These are phyloP conservation scores for Peromyscus attwateri DNA, from an alignment of 2,797 vertebrate species.

Conservation along the genomic window DNA sequence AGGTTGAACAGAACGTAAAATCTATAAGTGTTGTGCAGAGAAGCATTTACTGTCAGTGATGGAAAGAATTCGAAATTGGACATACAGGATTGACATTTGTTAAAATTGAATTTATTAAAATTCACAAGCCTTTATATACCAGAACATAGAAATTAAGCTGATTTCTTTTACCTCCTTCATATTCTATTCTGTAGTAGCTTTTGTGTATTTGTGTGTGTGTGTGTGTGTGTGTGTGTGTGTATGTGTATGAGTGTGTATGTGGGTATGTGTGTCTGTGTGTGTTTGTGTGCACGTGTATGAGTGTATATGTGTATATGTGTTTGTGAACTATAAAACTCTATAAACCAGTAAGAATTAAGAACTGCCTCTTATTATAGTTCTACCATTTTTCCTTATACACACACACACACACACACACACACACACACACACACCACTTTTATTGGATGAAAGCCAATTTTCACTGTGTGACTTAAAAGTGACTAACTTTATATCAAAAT, in stretches of 20 bases:
- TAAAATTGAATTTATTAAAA: too few relatives aligned
- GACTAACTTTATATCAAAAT: conserved; percentile 5
- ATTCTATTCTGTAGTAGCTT: not conserved
- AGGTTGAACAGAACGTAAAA: not conserved
- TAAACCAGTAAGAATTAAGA: not conserved
- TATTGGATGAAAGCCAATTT: not conserved
- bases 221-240: not conserved
- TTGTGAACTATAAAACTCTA: not conserved
- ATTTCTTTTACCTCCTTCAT: not conserved
- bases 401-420: not conserved
- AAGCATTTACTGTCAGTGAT: not conserved
- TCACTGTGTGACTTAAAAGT: not conserved
- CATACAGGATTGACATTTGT: not conserved
- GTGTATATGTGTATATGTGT: not conserved
- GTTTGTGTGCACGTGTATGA: not conserved
- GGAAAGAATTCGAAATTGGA: not conserved
- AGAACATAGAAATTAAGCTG: not conserved
- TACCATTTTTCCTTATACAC: not conserved
- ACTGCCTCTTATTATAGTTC: not conserved
- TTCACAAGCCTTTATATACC: not conserved
- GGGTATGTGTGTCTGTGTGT: not conserved
- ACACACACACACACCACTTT: not conserved
- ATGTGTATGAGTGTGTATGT: too few relatives aligned
- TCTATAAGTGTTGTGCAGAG: not conserved
- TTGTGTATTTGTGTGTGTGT: not conserved